phyloP scores from a whole-genome alignment of 2,888 invertebrate species.

The Chloromyia formosa region DNA sequence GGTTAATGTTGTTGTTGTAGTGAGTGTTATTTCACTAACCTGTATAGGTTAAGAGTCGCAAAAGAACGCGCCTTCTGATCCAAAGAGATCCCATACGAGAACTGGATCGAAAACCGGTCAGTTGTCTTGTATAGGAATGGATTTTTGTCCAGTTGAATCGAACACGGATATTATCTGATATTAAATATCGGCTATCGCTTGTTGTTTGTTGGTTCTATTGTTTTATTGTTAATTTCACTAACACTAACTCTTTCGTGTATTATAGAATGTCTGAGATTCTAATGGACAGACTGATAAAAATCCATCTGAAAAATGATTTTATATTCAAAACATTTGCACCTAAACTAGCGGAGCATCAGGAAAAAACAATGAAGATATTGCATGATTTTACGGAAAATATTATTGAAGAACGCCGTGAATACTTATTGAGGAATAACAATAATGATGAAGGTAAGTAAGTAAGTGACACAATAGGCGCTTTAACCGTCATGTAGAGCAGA shows the following conservation, averaged over 20 bases:
- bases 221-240: background rate
- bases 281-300: background rate
- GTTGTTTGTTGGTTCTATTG: background rate
- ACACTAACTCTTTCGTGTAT: too few relatives aligned
- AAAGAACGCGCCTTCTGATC: too few relatives aligned
- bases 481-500: too few relatives aligned
- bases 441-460: too few relatives aligned
- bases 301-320: background rate
- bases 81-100: too few relatives aligned
- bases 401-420: conserved; percentile 56
- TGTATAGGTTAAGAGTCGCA: too few relatives aligned
- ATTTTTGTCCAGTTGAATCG: too few relatives aligned
- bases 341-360: conserved; percentile 43
- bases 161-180: too few relatives aligned
- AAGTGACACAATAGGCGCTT: background rate
- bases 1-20: too few relatives aligned
- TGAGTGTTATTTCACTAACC: too few relatives aligned
- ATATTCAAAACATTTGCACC: background rate
- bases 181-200: background rate
- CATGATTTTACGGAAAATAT: conserved; percentile 59
- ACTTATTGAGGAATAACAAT: conserved; percentile 19
- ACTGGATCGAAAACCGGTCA: too few relatives aligned
- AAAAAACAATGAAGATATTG: conserved; percentile 55
- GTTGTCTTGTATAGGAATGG: too few relatives aligned
- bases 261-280: conserved; percentile 6